phyloP scores from a whole-genome alignment of 2,113 vertebrate genomes.

The Podarcis muralis region DNA sequence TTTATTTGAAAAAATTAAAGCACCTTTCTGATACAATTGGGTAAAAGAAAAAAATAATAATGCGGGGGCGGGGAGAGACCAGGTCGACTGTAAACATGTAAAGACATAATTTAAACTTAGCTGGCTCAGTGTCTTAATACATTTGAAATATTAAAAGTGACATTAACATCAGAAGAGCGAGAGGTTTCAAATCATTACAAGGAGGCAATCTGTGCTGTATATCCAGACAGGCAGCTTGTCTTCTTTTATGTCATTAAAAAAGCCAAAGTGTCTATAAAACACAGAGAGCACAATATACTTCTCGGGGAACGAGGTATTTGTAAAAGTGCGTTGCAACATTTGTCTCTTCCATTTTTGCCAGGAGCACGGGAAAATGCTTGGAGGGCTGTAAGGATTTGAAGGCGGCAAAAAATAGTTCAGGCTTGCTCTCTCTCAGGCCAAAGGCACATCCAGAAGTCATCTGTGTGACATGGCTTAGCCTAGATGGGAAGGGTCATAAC shows the following conservation, averaged over 20 bases:
- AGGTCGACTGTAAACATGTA: not conserved
- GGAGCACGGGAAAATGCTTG: not conserved
- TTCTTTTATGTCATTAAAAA: constrained; percentile 31
- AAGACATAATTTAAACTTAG: constrained; percentile 22
- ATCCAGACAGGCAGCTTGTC: constrained; percentile 13
- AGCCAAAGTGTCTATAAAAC: constrained; percentile 19
- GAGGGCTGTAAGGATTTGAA: not conserved
- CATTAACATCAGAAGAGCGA: constrained; percentile 41
- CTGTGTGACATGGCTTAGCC: not conserved
- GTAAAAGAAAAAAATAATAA: not conserved
- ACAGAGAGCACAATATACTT: not conserved
- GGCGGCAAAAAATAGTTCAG: not conserved
- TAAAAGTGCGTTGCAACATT: not conserved
- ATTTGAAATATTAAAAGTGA: constrained; percentile 54
- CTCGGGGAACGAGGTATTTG: not conserved
- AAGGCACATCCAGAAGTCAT: not conserved
- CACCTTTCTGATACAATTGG: not conserved
- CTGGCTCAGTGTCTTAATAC: constrained; percentile 5
- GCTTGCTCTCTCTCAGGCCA: not conserved
- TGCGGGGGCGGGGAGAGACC: not conserved
- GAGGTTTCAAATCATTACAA: constrained; percentile 45
- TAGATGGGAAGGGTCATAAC: not conserved
- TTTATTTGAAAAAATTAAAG: constrained; percentile 42
- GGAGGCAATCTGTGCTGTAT: not conserved
- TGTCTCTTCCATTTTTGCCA: not conserved